Evolutionary conservation across 2,888 invertebrate species (phyloP), one percentile per base, ranked within the genome.

Genomic region (Cybosia mesomella): DNA sequence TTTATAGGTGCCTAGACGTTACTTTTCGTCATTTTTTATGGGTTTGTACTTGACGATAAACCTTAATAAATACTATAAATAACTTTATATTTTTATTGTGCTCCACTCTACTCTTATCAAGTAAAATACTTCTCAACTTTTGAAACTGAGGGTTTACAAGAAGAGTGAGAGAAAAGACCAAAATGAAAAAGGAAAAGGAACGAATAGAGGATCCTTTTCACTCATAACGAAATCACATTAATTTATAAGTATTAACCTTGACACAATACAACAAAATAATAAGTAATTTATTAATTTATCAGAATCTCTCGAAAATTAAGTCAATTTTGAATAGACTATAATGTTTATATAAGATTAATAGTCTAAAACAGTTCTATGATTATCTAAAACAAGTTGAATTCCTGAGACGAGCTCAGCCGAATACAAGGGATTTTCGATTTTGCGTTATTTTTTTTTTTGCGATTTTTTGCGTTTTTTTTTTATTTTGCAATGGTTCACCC

Each of bases 1-100:
- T 72, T 76, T 61, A 68, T 66, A 64, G 67, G 54, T 68, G 62
- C 66, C 58, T 71, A n/a, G 71, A 65, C n/a, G n/a, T 77, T 74
- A 66, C 58, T 58, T 68, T 58, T 64, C 70, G 67, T 79, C 73
- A 64, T 71, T 74, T 61, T 70, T 70, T 73, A 70, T 67, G 72
- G 66, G 59, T 70, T 58, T 49, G 54, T 67, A 68, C 69, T 34
- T 65, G 60, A 59, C 62, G 54, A 43, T 67, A 21, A 72, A 72
- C 57, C 36, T 70, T 22, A 22, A 0, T 54, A 22, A 21, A 22
- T 22, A 7, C 11, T 21, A 22, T 22, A 22, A 11, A 5, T 22
- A 22, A 22, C 9, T 11, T 11, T 7, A 22, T 0, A 7, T 3
- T 15, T 15, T 39, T 15, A 3, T 15, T 39, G 15, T 39, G 15